Evolutionary conservation across 2,113 vertebrate species (phyloP), one percentile per base, ranked within the genome.

Genomic region (Xiphias gladius): DNA sequence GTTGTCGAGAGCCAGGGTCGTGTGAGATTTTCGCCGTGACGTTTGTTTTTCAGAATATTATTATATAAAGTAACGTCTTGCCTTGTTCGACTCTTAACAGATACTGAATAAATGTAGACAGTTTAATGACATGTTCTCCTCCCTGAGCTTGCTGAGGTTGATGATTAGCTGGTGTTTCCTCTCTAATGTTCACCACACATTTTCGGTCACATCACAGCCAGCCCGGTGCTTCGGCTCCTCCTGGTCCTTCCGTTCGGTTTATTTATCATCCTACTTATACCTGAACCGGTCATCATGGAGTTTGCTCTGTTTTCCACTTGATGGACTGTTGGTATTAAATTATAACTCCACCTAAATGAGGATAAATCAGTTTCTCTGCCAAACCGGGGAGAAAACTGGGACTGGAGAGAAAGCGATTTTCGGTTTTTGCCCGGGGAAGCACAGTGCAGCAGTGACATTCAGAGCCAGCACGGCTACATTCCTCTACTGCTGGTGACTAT

Each of bases 301-400:
- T 22, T 11, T 59, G 16, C 13, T 8, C 28, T 55, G 12, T 37
- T 71, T 64, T 65, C 50, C 28, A 64, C 58, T n/a, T 54, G 43
- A 75, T 41, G 39, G n/a, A 32, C 22, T 50, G 61, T 43, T 65
- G 66, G 50, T 70, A 55, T 58, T 46, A 64, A 43, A 52, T 6
- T 22, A 52, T 22, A 52, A 52, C 9, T 22, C 20, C 20, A 22
- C 20, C 8, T 26, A 24, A 65, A 64, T 71, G 58, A 63, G 0
- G 20, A 14, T 16, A 55, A 26, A 48, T 13, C 61, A 58, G 20
- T n/a, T 10, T 30, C 30, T 66, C 14, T 55, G 14, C 57, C 35
- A 46, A 79, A 73, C 37, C 20, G 10, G 12, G 26, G 64, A 37
- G 2, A 24, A 30, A 67, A 20, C 32, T 37, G 70, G 74, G 24